Conservation (phyloP, 2,797 vertebrate genomes). For the Loriculus beryllinus region DNA sequence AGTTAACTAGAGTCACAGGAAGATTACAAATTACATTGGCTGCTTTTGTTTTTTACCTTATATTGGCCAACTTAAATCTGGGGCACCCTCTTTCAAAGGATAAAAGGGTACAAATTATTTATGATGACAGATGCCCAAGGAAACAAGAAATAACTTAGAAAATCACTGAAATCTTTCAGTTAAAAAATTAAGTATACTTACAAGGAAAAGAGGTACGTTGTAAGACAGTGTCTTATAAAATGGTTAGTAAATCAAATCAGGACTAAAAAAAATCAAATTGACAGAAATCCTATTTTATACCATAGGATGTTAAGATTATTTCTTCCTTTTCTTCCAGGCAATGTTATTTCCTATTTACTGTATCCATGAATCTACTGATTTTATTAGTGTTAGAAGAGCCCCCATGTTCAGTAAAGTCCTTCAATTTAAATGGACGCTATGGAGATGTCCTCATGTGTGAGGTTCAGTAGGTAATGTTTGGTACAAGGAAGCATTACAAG, state of each 20-base stretch:
- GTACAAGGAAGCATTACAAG: neutral
- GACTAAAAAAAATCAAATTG: constrained; percentile 45
- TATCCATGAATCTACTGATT: constrained; percentile 13
- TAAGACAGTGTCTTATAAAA: constrained; percentile 40
- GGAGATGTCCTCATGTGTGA: fast-evolving
- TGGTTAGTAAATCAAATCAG: constrained; percentile 31
- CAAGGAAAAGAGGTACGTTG: constrained; percentile 10
- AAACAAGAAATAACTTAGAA: constrained; percentile 42
- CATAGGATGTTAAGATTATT: constrained; percentile 33
- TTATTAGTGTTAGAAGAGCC: neutral
- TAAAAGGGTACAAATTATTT: neutral
- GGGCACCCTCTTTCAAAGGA: neutral
- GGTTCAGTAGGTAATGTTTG: neutral
- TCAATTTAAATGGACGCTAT: neutral
- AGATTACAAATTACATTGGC: neutral
- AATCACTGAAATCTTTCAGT: constrained; percentile 45
- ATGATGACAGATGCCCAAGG: constrained; percentile 17
- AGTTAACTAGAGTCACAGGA: neutral
- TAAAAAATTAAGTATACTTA: constrained; percentile 22
- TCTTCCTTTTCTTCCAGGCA: constrained; percentile 37
- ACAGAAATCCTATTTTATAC: constrained; percentile 50
- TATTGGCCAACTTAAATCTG: neutral
- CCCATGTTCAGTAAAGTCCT: neutral
- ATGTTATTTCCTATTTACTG: constrained; percentile 41
- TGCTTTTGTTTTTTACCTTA: neutral